Percentiles rank a stretch among this genome's conserved stretches.
Evolutionary conservation across 2,113 vertebrate species (phyloP).

Genomic region (Ailurus styani): DNA sequence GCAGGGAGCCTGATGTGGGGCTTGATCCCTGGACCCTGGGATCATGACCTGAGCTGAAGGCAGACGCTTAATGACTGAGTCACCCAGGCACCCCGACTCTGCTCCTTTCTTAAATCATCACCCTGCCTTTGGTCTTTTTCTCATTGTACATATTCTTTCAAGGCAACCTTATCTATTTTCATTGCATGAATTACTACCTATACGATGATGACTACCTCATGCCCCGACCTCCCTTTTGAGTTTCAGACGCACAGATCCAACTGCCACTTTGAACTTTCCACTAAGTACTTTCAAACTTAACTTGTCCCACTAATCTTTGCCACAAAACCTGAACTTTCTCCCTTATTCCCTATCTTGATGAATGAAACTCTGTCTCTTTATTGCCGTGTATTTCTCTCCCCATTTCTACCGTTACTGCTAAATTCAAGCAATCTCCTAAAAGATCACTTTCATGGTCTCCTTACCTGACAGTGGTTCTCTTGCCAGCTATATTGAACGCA

Average conservation of each 20-base stretch:
- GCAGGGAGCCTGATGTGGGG: too few relatives aligned
- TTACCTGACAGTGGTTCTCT: neutral
- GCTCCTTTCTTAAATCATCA: neutral
- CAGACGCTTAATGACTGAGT: too few relatives aligned
- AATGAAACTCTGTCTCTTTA: neutral
- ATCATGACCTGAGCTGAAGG: too few relatives aligned
- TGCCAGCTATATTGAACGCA: neutral
- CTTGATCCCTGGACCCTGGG: too few relatives aligned
- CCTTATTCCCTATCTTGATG: neutral
- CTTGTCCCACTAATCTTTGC: neutral
- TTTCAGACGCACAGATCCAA: neutral
- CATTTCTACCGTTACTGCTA: neutral
- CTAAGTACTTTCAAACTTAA: neutral
- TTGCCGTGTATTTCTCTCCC: neutral
- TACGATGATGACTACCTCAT: neutral
- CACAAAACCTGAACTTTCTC: neutral
- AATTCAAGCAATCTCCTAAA: constrained; percentile 11
- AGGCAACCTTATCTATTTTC: neutral
- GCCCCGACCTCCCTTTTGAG: neutral
- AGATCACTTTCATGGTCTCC: neutral
- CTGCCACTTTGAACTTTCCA: neutral
- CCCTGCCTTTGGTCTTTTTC: neutral
- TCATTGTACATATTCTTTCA: neutral
- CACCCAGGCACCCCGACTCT: too few relatives aligned
- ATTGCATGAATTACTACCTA: neutral